These are phyloP conservation scores for Onchidella celtica DNA, from an alignment of 2,888 invertebrate species.

Conservation along the genomic window DNA sequence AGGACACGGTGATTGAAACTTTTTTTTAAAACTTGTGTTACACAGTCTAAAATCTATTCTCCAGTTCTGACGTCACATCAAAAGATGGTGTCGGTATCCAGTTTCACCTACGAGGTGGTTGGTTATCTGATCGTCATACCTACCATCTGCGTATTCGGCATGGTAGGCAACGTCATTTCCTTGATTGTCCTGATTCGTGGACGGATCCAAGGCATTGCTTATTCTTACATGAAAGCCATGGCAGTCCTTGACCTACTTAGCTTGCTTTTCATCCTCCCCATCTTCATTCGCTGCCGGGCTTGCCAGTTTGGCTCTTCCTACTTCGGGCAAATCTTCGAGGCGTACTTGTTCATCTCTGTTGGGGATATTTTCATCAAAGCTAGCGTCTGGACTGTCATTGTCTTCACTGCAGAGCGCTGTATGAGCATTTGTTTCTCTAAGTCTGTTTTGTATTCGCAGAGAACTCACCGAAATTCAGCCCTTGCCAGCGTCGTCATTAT, in stretches of 20 bases:
- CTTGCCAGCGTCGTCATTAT: conserved; percentile 8
- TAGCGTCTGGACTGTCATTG: conserved; percentile 47
- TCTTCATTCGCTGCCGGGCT: conserved; percentile 38
- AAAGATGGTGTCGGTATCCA: neutral
- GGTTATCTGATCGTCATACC: conserved; percentile 49
- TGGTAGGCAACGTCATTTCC: conserved; percentile 49
- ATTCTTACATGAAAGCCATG: conserved; percentile 48
- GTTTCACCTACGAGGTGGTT: conserved; percentile 3
- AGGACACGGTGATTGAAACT: too few relatives aligned
- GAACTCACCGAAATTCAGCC: conserved; percentile 5
- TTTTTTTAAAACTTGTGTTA: too few relatives aligned
- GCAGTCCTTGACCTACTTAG: conserved; percentile 47
- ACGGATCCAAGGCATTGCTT: conserved; percentile 41
- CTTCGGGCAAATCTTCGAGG: conserved; percentile 36
- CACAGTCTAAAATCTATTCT: too few relatives aligned
- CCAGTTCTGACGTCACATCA: neutral
- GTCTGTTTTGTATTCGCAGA: neutral
- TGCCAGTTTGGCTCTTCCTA: conserved; percentile 22
- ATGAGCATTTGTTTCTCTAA: conserved; percentile 21
- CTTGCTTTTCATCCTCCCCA: conserved; percentile 49
- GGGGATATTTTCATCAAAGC: conserved; percentile 53
- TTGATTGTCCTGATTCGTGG: conserved; percentile 47
- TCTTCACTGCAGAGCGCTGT: conserved; percentile 50
- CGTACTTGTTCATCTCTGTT: conserved; percentile 47
- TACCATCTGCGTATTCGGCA: conserved; percentile 48